Conservation (phyloP, 2,113 vertebrate genomes). For the Verasper variegatus region DNA sequence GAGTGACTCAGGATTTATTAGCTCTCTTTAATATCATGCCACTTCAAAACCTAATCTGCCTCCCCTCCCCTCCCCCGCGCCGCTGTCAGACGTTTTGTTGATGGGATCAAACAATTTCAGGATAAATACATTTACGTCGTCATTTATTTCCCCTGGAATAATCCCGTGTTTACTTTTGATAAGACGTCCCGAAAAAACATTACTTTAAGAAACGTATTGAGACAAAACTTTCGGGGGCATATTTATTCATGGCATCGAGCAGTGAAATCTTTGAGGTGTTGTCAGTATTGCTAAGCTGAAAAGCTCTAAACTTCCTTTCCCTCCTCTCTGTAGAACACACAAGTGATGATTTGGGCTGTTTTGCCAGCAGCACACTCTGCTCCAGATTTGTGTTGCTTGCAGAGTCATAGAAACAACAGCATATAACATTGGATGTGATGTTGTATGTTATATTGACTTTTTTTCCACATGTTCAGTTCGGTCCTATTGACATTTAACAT, state of each 20-base stretch:
- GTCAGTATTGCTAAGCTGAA: slow-evolving; percentile 58
- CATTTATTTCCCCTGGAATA: slow-evolving; percentile 32
- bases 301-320: slow-evolving; percentile 37
- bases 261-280: slow-evolving; percentile 56
- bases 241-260: slow-evolving; percentile 58
- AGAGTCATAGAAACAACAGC: slow-evolving; percentile 55
- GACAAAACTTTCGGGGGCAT: slow-evolving; percentile 49
- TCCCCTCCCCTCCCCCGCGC: not conserved
- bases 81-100: slow-evolving; percentile 47
- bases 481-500: slow-evolving; percentile 36
- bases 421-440: slow-evolving; percentile 48
- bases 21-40: slow-evolving; percentile 8
- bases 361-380: slow-evolving; percentile 66
- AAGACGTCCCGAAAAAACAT: slow-evolving; percentile 25
- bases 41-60: slow-evolving; percentile 28
- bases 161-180: slow-evolving; percentile 39
- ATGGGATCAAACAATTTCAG: slow-evolving; percentile 60
- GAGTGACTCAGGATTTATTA: slow-evolving; percentile 38
- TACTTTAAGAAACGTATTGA: slow-evolving; percentile 50
- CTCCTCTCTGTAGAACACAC: slow-evolving; percentile 12
- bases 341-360: slow-evolving; percentile 8
- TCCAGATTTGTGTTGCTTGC: slow-evolving; percentile 53
- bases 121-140: slow-evolving; percentile 41
- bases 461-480: slow-evolving; percentile 14
- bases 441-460: slow-evolving; percentile 38